Evolutionary conservation across 2,797 vertebrate genomes (phyloP), one percentile per base, ranked within the genome.

Genomic region (Garrulus glandarius): DNA sequence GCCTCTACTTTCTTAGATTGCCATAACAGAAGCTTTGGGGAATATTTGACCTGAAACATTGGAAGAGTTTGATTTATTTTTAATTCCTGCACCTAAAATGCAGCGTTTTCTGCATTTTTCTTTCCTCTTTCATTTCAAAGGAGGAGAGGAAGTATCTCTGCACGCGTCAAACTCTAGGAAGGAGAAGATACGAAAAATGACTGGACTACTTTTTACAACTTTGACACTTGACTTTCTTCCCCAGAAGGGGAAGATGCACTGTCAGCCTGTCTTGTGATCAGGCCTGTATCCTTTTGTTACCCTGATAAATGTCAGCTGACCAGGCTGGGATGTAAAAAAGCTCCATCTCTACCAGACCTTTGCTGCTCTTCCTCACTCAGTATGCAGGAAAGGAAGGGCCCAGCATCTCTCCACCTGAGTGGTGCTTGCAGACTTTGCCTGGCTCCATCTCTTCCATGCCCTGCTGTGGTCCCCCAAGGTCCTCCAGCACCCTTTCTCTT

Each of bases 241-340:
- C 57, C 49, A 86, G 87, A 91, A 95, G 52, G 87, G 91, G 92
- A 96, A 96, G 96, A 75, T 76, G 92, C 84, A 23, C 13, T 80
- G 89, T 84, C 91, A 83, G 95, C 74, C 77, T 61, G 95, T 95
- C 95, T 94, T 92, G 93, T 95, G 93, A 95, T 96, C 70, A 3
- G 70, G 88, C 94, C 94, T 87, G 70, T 90, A 95, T 90, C 93
- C 85, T 96, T 94, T 95, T 75, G 88, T 94, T 95, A 90, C 94
- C 90, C 84, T 75, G 87, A 46, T 53, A 64, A 68, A 77, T 0
- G 82, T 94, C 95, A 93, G 84, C 82, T 94, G 95, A 96, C 81
- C 36, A 12, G 77, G 44, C 91, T 80, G 93, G 92, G 86, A 79
- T 91, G 63, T 91, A 13, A 50, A 84, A 93, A 67, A 89, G 34